phyloP scores from a whole-genome alignment of 2,888 invertebrate species.

The Mesorhabditis sp. region DNA sequence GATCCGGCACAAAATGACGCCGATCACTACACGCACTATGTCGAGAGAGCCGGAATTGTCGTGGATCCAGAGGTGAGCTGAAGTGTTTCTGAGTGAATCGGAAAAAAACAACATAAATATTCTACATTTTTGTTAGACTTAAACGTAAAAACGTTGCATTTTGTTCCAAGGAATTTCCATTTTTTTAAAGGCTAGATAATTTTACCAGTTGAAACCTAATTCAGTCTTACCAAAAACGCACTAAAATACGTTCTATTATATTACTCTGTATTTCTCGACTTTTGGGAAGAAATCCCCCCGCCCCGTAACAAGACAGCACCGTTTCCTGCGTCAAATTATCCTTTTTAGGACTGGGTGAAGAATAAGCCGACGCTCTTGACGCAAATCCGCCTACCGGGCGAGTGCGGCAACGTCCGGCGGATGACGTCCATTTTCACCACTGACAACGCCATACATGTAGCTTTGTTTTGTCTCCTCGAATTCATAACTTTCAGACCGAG shows the following conservation, averaged over 20 bases:
- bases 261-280: neutral
- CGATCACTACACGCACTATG: neutral
- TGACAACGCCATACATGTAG: slow-evolving; percentile 31
- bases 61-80: slow-evolving; percentile 2
- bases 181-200: no score
- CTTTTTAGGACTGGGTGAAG: slow-evolving; percentile 25
- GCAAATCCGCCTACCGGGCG: slow-evolving; percentile 20
- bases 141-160: no score
- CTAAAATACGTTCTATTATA: neutral
- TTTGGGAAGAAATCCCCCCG: neutral
- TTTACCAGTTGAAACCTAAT: no score
- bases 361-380: slow-evolving; percentile 33
- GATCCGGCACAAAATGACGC: neutral
- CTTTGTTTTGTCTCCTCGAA: neutral
- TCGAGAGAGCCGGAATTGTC: neutral
- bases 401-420: slow-evolving; percentile 15
- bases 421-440: slow-evolving; percentile 30
- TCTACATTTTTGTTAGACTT: no score
- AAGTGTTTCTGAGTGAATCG: no score
- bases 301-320: no score
- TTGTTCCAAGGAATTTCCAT: no score
- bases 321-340: neutral
- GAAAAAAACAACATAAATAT: no score
- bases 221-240: neutral
- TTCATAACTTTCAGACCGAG: slow-evolving; percentile 24